phyloP scores from a whole-genome alignment of 1,140 invertebrate species.

The Trichomalopsis sarcophagae region DNA sequence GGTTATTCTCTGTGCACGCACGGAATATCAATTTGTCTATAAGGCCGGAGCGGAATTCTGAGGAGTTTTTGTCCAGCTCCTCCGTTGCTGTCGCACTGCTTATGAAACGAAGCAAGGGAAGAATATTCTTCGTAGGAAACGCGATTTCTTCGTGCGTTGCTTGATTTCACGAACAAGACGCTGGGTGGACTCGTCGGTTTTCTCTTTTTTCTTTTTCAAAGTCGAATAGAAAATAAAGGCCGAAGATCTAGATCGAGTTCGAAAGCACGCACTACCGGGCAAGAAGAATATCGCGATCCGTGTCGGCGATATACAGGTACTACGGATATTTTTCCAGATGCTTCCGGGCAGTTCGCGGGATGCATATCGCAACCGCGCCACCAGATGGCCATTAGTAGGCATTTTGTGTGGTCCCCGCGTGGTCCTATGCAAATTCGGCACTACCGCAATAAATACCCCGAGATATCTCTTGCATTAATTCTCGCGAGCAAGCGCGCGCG shows the following conservation, averaged over 20 bases:
- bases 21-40: not conserved
- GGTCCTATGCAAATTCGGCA: conserved; percentile 70
- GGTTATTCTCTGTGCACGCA: not conserved
- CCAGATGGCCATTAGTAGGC: conserved; percentile 71
- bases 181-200: not conserved
- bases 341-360: not conserved
- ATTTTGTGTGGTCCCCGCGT: conserved; percentile 73
- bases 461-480: conserved; percentile 67
- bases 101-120: not conserved
- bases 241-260: not conserved
- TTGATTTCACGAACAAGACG: no score
- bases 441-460: conserved; percentile 71
- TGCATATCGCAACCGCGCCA: conserved; percentile 41
- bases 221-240: not conserved
- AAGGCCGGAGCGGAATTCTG: not conserved
- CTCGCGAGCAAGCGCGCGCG: not conserved
- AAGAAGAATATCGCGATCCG: conserved; percentile 50
- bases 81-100: not conserved
- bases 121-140: no score
- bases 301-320: not conserved
- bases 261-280: not conserved
- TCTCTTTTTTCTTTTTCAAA: not conserved
- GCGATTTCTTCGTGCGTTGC: no score
- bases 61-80: not conserved
- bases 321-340: conserved; percentile 24